A percentile compares a stretch with the other conserved stretches of the same genome.
Evolutionary conservation across 2,797 vertebrate species (phyloP).

Genomic region (Cryptoprocta ferox): DNA sequence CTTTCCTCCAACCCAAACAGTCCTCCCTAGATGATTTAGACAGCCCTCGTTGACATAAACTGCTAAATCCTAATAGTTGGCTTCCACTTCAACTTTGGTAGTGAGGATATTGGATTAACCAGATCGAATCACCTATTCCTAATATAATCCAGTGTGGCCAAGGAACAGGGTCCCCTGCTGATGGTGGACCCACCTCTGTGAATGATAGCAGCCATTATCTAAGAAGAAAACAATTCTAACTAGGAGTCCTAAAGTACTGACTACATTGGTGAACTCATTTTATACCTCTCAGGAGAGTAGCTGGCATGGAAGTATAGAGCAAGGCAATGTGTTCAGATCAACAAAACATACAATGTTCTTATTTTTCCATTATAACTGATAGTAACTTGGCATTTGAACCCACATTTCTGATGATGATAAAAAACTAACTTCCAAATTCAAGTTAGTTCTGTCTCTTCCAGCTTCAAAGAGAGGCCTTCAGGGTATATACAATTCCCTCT

Average conservation of each 20-base stretch:
- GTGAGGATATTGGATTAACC: neutral
- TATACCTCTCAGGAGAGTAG: neutral
- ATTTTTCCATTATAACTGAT: neutral
- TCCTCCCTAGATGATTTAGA: neutral
- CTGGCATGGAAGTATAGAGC: neutral
- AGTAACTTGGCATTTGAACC: neutral
- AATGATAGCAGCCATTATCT: neutral
- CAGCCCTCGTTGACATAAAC: neutral
- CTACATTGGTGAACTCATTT: neutral
- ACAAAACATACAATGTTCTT: neutral
- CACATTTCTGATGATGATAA: neutral
- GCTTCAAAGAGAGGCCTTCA: neutral
- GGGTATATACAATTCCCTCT: neutral
- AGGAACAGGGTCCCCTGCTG: neutral
- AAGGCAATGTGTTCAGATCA: neutral
- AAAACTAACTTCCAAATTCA: constrained; percentile 27
- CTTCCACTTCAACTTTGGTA: neutral
- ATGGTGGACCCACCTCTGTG: neutral
- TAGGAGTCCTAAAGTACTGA: too few relatives aligned
- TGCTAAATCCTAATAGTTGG: neutral
- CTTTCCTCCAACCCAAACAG: neutral
- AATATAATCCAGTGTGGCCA: neutral
- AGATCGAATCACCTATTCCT: neutral
- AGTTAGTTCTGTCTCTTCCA: neutral
- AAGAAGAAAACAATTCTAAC: neutral